Evolutionary conservation across 2,888 invertebrate species (phyloP), one percentile per base, ranked within the genome.

Genomic region (Achlya flavicornis): DNA sequence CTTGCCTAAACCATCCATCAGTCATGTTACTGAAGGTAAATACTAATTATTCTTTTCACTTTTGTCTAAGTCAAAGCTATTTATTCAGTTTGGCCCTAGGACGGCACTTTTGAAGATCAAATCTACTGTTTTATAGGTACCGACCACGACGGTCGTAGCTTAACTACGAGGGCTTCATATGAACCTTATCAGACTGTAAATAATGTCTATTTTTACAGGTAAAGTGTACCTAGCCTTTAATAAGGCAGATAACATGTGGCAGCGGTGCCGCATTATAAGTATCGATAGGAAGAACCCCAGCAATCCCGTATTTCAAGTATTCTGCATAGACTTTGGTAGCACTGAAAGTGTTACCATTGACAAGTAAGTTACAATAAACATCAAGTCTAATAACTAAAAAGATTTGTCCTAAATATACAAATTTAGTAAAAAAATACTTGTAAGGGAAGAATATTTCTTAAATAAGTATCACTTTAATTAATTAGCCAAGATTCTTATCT

Each of bases 291-390:
- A 76, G 65, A 77, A 86, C 59, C 14, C 77, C 0, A 73, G 79
- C 1, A 81, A 89, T 4, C 84, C 89, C 0, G 69, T 80, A 0
- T 95, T 94, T 74, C 89, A 93, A 35, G 94, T 96, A 3, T 95
- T 95, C 74, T 95, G 95, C 70, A 88, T 96, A 26, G 97, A 97
- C 83, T 95, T 95, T 72, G 97, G 97, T 1, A 91, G 94, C 72
- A 88, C 84, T 0, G 93, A 95, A 65, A 76, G 80, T 0, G 89
- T 95, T 2, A 76, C 88, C 3, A 84, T 89, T 63, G 90, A 94
- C 58, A 91, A 89, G 95, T 95, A 81, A 87, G 90, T 84, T 16
- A n/a, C 4, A 59, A 11, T 2, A 33, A 16, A 19, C n/a, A 35
- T 8, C 0, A 58, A n/a, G n/a, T 46, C 14, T 12, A 5, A 4